Evolutionary conservation across 2,113 vertebrate genomes (phyloP).

Genomic region (Otus sunia): DNA sequence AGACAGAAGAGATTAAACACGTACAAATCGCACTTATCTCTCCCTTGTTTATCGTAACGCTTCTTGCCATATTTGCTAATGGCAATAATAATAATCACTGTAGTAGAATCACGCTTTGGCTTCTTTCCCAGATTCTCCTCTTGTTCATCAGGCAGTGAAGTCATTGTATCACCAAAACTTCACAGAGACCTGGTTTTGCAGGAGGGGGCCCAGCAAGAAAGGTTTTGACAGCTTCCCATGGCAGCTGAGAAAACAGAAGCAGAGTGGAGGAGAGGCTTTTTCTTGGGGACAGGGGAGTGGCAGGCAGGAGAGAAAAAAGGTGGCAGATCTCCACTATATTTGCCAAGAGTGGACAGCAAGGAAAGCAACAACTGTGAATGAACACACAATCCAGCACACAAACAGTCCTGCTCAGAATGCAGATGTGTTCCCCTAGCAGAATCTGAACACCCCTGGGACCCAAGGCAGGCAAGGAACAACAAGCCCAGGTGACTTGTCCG

Average conservation of each 20-base stretch:
- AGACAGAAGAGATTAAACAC: not conserved
- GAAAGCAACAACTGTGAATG: not conserved
- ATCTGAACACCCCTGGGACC: not conserved
- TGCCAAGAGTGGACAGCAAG: not conserved
- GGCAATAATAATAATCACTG: not conserved
- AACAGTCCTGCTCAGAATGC: not conserved
- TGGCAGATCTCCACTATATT: not conserved
- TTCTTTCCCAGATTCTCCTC: constrained; percentile 19
- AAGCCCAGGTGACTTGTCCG: not conserved
- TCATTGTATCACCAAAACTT: not conserved
- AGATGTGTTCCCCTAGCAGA: not conserved
- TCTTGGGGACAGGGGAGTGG: not conserved
- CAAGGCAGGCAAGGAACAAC: not conserved
- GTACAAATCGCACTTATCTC: not conserved
- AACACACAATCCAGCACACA: not conserved
- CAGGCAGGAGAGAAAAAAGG: not conserved
- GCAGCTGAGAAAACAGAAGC: not conserved
- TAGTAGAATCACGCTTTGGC: not conserved
- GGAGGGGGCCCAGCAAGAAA: not conserved
- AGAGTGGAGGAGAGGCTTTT: not conserved
- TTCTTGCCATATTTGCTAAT: not conserved
- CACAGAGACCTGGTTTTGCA: not conserved
- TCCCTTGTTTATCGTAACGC: constrained; percentile 29
- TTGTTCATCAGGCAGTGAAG: not conserved
- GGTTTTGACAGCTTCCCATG: not conserved